These are phyloP conservation scores for Tylochromis polylepis DNA, from an alignment of 2,113 vertebrate species.

Conservation along the genomic window DNA sequence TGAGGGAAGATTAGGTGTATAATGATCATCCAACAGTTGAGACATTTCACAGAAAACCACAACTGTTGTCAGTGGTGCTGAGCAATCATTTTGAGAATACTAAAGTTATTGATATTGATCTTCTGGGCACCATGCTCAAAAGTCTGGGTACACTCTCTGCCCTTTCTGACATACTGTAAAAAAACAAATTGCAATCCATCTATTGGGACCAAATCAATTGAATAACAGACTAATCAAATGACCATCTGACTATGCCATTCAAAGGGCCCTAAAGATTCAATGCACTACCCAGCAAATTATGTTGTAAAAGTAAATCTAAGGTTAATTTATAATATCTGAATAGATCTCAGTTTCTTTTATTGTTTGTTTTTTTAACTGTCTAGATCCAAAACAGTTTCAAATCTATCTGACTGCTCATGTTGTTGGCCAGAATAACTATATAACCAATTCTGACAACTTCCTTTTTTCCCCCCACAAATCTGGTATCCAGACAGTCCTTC, in stretches of 20 bases:
- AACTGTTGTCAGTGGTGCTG: not conserved
- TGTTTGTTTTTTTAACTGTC: not conserved
- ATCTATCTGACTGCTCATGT: not conserved
- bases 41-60: not conserved
- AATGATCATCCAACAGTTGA: not conserved
- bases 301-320: not conserved
- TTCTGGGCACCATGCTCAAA: not conserved
- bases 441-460: not conserved
- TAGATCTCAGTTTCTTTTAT: not conserved
- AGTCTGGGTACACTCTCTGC: not conserved
- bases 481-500: slow-evolving; percentile 26
- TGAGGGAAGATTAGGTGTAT: not conserved
- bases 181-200: not conserved
- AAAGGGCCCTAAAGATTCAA: not conserved
- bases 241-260: not conserved
- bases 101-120: not conserved
- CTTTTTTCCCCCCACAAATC: not conserved
- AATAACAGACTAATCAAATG: not conserved
- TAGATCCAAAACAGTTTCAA: not conserved
- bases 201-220: not conserved
- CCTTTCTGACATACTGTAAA: not conserved
- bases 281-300: not conserved
- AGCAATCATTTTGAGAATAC: not conserved
- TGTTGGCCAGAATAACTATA: not conserved
- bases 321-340: not conserved